These are phyloP conservation scores for Ormia ochracea DNA, from an alignment of 2,888 invertebrate species.

Conservation along the genomic window DNA sequence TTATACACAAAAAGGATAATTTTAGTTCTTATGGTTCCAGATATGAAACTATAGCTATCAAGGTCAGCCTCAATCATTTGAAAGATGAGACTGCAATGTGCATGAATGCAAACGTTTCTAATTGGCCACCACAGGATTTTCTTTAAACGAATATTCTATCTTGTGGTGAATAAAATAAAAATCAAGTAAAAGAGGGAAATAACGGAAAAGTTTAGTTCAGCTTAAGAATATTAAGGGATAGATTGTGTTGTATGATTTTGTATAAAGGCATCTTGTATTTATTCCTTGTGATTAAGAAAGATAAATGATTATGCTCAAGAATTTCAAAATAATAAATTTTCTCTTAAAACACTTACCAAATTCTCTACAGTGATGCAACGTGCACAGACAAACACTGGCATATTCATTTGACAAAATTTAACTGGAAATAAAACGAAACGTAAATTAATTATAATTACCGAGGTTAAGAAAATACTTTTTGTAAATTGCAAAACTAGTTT, in stretches of 20 bases:
- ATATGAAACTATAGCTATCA: too few species aligned
- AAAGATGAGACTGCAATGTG: not conserved
- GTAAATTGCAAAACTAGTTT: too few species aligned
- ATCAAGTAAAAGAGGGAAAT: not conserved
- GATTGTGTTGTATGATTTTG: conserved; percentile 47
- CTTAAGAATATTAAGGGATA: conserved; percentile 54
- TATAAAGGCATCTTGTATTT: conserved; percentile 31
- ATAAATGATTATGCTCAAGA: conserved; percentile 49
- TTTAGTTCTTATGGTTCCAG: too few species aligned
- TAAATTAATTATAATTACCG: conserved; percentile 12
- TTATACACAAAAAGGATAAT: too few species aligned
- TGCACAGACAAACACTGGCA: not conserved
- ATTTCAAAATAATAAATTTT: conserved; percentile 50
- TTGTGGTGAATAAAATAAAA: not conserved
- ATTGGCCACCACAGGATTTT: not conserved
- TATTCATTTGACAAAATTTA: not conserved
- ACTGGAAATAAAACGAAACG: conserved; percentile 15
- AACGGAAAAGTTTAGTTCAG: not conserved
- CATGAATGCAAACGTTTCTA: not conserved
- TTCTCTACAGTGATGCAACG: not conserved
- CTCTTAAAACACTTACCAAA: conserved; percentile 37
- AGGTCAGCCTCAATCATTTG: too few species aligned
- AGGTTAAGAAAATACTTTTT: not conserved
- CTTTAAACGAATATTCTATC: not conserved
- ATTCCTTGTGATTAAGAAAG: conserved; percentile 51